These are phyloP conservation scores for Ascaphus truei DNA, from an alignment of 2,113 vertebrate species.

Conservation along the genomic window DNA sequence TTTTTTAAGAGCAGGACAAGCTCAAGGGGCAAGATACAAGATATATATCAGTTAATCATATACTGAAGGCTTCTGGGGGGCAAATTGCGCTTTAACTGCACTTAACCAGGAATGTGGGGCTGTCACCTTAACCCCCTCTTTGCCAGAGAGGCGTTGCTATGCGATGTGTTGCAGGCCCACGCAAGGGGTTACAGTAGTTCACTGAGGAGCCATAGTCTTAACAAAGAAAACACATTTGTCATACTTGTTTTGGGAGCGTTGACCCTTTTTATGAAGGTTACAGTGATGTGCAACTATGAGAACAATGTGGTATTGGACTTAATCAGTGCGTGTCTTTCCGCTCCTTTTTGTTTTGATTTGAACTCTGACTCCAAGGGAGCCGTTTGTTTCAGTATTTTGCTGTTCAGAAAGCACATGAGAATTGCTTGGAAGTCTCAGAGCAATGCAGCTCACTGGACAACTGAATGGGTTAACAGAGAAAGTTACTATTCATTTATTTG, in stretches of 20 bases:
- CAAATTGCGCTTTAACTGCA: no score
- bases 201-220: not conserved
- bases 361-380: not conserved
- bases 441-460: no score
- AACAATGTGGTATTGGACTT: conserved; percentile 44
- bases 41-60: no score
- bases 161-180: no score
- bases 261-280: conserved; percentile 39
- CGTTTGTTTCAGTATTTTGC: not conserved
- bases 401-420: not conserved
- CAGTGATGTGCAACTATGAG: conserved; percentile 43
- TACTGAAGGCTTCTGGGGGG: no score
- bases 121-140: not conserved
- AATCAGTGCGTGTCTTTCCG: not conserved
- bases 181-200: no score
- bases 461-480: no score
- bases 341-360: conserved; percentile 13
- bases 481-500: no score
- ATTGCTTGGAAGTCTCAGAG: not conserved
- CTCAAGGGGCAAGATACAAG: no score
- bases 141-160: not conserved
- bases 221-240: conserved; percentile 35
- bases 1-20: no score
- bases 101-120: no score
- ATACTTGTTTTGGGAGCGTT: conserved; percentile 47